Base-by-base conservation (phyloP, 92 coral and sea anemone species). In the Pocillopora grandis region DNA sequence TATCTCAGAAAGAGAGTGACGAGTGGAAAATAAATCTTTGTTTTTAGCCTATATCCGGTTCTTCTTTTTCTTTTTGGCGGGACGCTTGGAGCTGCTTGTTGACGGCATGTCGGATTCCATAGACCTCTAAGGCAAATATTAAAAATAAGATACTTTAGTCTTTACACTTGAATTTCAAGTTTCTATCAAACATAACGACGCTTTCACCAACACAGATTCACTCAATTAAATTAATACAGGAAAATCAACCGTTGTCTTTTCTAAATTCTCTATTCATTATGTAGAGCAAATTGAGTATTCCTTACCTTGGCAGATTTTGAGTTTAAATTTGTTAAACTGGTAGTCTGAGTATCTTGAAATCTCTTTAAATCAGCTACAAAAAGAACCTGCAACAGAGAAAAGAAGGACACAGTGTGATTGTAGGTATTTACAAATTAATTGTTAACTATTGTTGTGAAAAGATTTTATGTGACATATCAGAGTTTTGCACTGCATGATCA, bases 331-430 rank as follows among this genome's bases (percentile, higher is more conserved):
- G 20, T 19, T 21, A 19, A 18, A 57, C 23, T 70, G 35, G 35
- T 65, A 69, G 36, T 71, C 10, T 33, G 72, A 68, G 18, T 19
- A 65, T 84, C 82, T 71, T 91, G 91, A 72, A 93, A 93, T 79
- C 86, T 91, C 86, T 91, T 91, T 60, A 93, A 88, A 87, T 93
- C 94, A 11, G 92, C 91, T 74, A 92, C 80, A 70, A 93, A 93
- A 60, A 93, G 89, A 49, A 93, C 97, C 97, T 93, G 71, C 61
- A 76, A 58, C n/a, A 9, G 60, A 16, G 8, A 74, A 57, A 74
- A n/a, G 0, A 31, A 11, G 3, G 7, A 5, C 58, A 42, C 52
- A 42, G 8, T 4, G 5, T 42, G 52, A 8, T 3, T 42, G 5
- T 42, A 42, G 52, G 52, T 7, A 42, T 42, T 42, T 42, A 42